Evolutionary conservation across 2,797 vertebrate genomes (phyloP).

Genomic region (Luscinia luscinia): DNA sequence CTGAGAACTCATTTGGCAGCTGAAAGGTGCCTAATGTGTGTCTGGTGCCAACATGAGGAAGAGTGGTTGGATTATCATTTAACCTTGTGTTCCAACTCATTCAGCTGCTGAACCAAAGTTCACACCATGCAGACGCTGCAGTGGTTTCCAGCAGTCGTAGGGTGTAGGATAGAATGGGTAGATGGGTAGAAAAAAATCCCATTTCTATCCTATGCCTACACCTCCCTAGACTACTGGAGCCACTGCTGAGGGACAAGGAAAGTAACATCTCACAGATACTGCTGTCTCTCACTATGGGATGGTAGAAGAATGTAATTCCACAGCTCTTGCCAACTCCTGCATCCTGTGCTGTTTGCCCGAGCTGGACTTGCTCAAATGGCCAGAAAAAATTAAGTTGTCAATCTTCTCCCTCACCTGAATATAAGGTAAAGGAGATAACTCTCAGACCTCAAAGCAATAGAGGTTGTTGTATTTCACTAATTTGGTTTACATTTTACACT

Average conservation of each 20-base stretch:
- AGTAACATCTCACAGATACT: background rate
- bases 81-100: background rate
- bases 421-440: background rate
- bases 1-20: background rate
- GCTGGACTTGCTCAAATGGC: background rate
- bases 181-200: background rate
- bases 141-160: background rate
- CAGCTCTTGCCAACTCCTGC: background rate
- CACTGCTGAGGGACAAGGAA: background rate
- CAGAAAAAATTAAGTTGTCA: background rate
- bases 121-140: rapidly evolving
- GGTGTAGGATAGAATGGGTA: background rate
- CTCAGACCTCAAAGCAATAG: background rate
- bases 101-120: background rate
- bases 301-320: background rate
- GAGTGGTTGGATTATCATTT: background rate
- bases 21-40: background rate
- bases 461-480: background rate
- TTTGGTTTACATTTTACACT: too few species aligned
- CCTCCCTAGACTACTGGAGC: background rate
- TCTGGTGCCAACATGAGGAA: background rate
- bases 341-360: background rate
- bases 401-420: background rate
- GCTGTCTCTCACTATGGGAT: background rate
- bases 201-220: background rate